Evolutionary conservation across 92 coral and sea anemone species (phyloP), one percentile per base, ranked within the genome.

Genomic region (Parazoanthus darwini): DNA sequence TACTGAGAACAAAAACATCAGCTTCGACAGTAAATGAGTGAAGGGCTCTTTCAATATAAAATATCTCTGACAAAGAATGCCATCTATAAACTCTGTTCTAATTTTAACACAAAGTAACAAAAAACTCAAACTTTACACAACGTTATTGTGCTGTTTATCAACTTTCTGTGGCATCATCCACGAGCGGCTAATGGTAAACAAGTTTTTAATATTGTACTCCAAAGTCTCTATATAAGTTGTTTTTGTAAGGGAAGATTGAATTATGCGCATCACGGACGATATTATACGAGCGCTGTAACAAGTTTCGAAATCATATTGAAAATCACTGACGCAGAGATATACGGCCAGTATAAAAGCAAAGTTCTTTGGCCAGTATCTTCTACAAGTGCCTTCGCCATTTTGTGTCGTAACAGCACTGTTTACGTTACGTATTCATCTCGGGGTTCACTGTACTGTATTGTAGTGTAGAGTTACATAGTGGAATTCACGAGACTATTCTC

Each of bases 101-200:
- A 71, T 84, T 48, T 72, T 46, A 68, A 72, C 78, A 84, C 39
- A 72, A 7, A 36, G 13, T 70, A 16, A 84, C 66, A 7, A 84
- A 84, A 71, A 38, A 39, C 46, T 77, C 29, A 84, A 84, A 33
- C 65, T 46, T 84, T 84, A 70, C 33, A 25, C 43, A 44, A 74
- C 3, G n/a, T 36, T 83, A 83, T 83, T 66, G 59, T 39, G 10
- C 42, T 83, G 77, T 83, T 70, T 80, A 80, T 44, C 56, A 70
- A 44, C 2, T 84, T 46, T 44, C 29, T 46, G 42, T 54, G 65
- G 63, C 87, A 71, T 33, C 78, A 71, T 14, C 70, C 87, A 72
- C 87, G 43, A 71, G 79, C 75, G 35, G 11, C 59, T 70, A 71
- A 54, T 3, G 59, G 87, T 84, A 84, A 84, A 84, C 87, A 84